Evolutionary conservation across 2,797 vertebrate genomes (phyloP).

Genomic region (Champsocephalus gunnari): DNA sequence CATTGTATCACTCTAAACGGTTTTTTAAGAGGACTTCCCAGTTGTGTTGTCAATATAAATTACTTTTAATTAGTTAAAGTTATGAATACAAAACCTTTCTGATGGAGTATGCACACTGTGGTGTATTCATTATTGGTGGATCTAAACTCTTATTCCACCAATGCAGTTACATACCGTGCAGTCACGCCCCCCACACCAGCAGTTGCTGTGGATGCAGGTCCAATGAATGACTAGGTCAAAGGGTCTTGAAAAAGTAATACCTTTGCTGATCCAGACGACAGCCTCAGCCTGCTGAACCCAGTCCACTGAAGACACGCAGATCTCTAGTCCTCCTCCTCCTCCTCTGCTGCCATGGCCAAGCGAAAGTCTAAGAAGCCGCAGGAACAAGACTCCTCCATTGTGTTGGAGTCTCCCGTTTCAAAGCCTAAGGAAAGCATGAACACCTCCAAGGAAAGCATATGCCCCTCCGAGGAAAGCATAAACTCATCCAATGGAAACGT

Average conservation of each 20-base stretch:
- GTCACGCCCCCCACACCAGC: not conserved
- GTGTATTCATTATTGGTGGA: not conserved
- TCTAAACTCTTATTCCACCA: not conserved
- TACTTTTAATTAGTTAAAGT: not conserved
- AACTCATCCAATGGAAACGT: too few relatives aligned
- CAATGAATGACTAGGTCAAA: constrained; percentile 40
- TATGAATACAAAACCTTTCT: not conserved
- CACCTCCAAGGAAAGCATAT: too few relatives aligned
- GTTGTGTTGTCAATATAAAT: not conserved
- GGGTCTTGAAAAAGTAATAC: constrained; percentile 23
- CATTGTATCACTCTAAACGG: not conserved
- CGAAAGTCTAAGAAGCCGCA: constrained; percentile 22
- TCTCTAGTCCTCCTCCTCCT: not conserved
- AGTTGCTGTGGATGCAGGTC: constrained; percentile 33
- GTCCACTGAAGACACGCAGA: not conserved
- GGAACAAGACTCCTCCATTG: constrained; percentile 8
- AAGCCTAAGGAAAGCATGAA: not conserved
- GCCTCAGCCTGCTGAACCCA: not conserved
- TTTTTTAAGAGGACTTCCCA: too few relatives aligned
- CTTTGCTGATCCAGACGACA: not conserved
- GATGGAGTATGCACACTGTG: not conserved
- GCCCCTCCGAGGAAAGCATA: too few relatives aligned
- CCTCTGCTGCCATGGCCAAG: constrained; percentile 17
- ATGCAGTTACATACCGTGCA: constrained; percentile 21
- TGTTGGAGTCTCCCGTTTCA: not conserved